Base-by-base conservation (phyloP, 2,888 invertebrate species). In the Odontocolon sp. region DNA sequence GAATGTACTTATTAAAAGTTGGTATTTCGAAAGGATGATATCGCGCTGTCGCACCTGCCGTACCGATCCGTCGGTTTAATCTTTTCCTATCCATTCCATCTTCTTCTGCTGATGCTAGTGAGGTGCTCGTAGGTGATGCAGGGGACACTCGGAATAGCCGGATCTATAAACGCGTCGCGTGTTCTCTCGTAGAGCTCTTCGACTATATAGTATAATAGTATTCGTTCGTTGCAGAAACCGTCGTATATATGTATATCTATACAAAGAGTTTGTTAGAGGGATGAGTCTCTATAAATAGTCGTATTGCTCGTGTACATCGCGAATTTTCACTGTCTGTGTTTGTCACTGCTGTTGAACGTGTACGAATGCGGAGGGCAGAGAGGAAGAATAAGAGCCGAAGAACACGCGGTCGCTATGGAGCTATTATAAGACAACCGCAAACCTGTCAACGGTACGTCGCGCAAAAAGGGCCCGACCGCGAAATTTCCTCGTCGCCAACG, bases 341-440 rank as follows among this genome's bases (percentile, higher is more conserved):
- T 18, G 36, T 11, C 14, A 8, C 47, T 38, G 21, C 18, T 6
- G 45, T 14, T 66, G 33, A 9, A 36, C 18, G n/a, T 18, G 6
- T 28, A 21, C 28, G 6, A n/a, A 18, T 33, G 56, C 23, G 16
- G 40, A 69, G 68, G 76, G 68, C 50, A 36, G 54, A 76, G 75
- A 78, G 81, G n/a, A n/a, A n/a, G n/a, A n/a, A n/a, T n/a, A n/a
- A n/a, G n/a, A n/a, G n/a, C n/a, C n/a, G n/a, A n/a, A n/a, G n/a
- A n/a, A 73, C 77, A 11, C 38, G 38, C n/a, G 75, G 72, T 66
- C 61, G 59, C 57, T 72, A 64, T 81, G 78, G 67, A 85, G 85
- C 89, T 89, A 88, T 89, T 89, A 88, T 86, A 88, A 87, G 86
- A 87, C 86, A 86, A 88, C 87, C 86, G 88, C 88, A 88, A 88